Percentiles rank a stretch among this genome's conserved stretches.
Evolutionary conservation across 37 sponge, comb jelly and placozoan genomes (phyloP).

Genomic region (Ianthella basta): DNA sequence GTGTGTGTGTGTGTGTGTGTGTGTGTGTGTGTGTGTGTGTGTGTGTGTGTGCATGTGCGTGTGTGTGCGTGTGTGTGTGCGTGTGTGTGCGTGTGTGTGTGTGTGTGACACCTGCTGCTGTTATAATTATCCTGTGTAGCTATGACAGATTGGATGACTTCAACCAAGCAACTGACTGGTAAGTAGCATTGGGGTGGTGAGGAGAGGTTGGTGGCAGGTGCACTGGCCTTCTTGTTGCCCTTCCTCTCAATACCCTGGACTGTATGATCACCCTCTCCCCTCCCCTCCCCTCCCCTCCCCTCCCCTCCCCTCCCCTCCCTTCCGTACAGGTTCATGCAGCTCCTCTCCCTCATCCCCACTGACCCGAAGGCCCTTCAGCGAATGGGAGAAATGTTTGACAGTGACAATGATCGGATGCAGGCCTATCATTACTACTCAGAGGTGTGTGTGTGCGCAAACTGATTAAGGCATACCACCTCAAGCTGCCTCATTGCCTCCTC

Average conservation of each 20-base stretch:
- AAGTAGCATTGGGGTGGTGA: conserved; percentile 25
- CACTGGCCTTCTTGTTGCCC: conserved; percentile 90
- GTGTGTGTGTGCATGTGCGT: not conserved
- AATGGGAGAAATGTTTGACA: conserved; percentile 90
- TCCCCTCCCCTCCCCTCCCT: not conserved
- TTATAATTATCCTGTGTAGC: not conserved
- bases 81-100: conserved; percentile 11
- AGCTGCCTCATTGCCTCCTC: not conserved
- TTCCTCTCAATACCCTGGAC: conserved; percentile 89
- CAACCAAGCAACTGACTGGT: conserved; percentile 81
- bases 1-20: conserved; percentile 21
- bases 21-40: conserved; percentile 29
- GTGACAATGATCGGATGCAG: conserved; percentile 81
- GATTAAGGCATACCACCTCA: not conserved
- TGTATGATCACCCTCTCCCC: conserved; percentile 78
- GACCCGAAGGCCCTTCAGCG: conserved; percentile 85
- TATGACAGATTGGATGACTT: conserved; percentile 80
- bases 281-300: conserved; percentile 87
- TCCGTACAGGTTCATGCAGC: conserved; percentile 82
- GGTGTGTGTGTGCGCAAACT: conserved; percentile 28
- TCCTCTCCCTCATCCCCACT: conserved; percentile 91
- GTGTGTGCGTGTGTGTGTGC: not conserved
- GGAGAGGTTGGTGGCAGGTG: conserved; percentile 92
- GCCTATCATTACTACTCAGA: conserved; percentile 94
- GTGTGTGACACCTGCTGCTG: not conserved